Conservation (phyloP, 2,797 vertebrate genomes). For the Melanotaenia pygmaea region DNA sequence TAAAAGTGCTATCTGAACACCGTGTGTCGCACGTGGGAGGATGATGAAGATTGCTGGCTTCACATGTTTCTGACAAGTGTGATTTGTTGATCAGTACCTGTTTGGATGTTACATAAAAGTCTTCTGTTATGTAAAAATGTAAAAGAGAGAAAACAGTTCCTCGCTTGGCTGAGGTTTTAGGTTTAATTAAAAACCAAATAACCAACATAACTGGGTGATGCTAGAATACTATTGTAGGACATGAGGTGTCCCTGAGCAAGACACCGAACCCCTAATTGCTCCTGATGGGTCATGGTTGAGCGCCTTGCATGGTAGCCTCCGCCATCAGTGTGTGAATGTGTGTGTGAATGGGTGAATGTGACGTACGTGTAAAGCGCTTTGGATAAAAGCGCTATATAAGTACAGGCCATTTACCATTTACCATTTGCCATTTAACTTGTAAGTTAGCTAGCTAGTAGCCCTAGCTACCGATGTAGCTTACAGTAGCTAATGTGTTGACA, state of each 20-base stretch:
- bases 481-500: neutral
- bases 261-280: no score
- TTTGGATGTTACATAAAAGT: conserved; percentile 54
- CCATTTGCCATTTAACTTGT: no score
- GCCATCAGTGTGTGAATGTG: no score
- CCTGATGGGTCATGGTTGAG: no score
- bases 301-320: no score
- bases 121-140: conserved; percentile 25
- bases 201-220: neutral
- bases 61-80: conserved; percentile 52
- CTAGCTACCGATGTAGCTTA: neutral
- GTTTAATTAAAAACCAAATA: neutral
- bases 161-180: neutral
- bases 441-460: neutral
- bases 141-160: conserved; percentile 4
- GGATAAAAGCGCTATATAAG: no score
- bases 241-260: no score
- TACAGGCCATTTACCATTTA: no score
- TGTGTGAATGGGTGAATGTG: no score
- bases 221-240: neutral
- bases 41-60: conserved; percentile 56
- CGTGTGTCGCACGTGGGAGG: conserved; percentile 64
- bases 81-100: conserved; percentile 31
- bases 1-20: conserved; percentile 60
- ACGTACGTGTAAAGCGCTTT: no score